phyloP scores from a whole-genome alignment of 2,888 invertebrate genomes.

The Crematogaster levior region DNA sequence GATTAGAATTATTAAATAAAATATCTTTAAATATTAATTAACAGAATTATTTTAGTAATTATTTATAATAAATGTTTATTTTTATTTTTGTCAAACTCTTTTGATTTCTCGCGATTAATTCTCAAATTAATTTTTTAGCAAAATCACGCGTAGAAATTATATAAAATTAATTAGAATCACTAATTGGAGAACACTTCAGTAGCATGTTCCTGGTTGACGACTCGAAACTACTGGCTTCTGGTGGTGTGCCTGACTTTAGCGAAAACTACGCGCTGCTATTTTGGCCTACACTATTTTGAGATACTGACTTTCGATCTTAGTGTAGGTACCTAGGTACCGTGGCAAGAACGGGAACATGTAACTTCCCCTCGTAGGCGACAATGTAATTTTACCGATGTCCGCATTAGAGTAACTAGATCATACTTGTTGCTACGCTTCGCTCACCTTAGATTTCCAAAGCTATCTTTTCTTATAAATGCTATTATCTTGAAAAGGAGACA shows the following conservation, averaged over 20 bases:
- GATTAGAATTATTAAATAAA: background rate
- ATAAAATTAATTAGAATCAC: background rate
- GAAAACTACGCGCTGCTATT: conserved; percentile 69
- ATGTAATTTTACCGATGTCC: background rate
- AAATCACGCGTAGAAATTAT: background rate
- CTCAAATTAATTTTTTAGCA: background rate
- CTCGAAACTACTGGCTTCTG: conserved; percentile 60
- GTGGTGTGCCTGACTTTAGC: conserved; percentile 28
- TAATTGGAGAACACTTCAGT: conserved; percentile 9
- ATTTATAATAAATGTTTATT: background rate
- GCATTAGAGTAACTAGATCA: background rate
- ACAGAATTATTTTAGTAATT: background rate
- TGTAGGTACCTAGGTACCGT: conserved; percentile 18
- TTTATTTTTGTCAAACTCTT: background rate
- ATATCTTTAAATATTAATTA: conserved; percentile 16
- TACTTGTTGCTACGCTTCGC: background rate
- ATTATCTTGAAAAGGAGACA: background rate
- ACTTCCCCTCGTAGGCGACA: background rate
- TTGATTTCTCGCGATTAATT: background rate
- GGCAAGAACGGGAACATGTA: background rate
- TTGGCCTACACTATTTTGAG: conserved; percentile 72
- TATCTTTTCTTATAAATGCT: background rate
- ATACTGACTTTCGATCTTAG: background rate
- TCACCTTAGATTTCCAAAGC: background rate
- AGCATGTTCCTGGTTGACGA: conserved; percentile 53